These are phyloP conservation scores for Linyphia triangularis DNA, from an alignment of 2,888 invertebrate genomes.

Conservation along the genomic window DNA sequence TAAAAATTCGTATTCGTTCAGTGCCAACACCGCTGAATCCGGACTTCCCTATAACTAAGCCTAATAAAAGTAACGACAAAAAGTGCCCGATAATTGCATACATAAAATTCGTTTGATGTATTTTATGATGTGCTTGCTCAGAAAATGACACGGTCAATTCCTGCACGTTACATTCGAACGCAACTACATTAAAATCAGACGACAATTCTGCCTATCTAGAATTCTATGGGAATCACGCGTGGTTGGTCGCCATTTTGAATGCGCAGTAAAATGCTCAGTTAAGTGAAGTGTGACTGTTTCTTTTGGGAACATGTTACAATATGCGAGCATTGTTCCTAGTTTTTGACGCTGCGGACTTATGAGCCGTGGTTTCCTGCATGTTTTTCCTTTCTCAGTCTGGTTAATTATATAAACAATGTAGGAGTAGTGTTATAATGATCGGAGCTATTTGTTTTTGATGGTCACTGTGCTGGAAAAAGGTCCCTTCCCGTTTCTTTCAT, in stretches of 20 bases:
- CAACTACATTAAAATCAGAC: neutral
- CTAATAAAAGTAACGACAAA: too few species aligned
- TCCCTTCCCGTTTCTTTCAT: constrained; percentile 14
- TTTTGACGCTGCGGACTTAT: constrained; percentile 19
- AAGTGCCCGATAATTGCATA: too few species aligned
- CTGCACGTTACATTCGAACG: neutral
- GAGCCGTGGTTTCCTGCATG: constrained; percentile 33
- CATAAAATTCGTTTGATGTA: neutral
- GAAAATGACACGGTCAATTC: neutral
- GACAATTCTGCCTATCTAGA: constrained; percentile 10
- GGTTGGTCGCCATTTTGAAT: constrained; percentile 19
- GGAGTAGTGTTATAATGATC: constrained; percentile 12
- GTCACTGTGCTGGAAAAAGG: neutral
- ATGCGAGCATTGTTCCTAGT: neutral
- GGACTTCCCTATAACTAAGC: too few species aligned
- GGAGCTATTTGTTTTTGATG: neutral
- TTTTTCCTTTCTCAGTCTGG: neutral
- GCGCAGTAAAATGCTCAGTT: constrained; percentile 3
- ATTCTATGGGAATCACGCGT: constrained; percentile 37
- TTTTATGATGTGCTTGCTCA: neutral
- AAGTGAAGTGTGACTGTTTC: constrained; percentile 32
- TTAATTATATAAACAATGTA: constrained; percentile 44
- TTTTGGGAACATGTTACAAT: neutral
- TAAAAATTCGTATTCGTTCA: too few species aligned
- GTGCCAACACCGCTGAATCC: too few species aligned